A percentile compares a stretch with the other conserved stretches of the same genome.
Conservation (phyloP, 2,888 invertebrate species). For the Plebejus argus region DNA sequence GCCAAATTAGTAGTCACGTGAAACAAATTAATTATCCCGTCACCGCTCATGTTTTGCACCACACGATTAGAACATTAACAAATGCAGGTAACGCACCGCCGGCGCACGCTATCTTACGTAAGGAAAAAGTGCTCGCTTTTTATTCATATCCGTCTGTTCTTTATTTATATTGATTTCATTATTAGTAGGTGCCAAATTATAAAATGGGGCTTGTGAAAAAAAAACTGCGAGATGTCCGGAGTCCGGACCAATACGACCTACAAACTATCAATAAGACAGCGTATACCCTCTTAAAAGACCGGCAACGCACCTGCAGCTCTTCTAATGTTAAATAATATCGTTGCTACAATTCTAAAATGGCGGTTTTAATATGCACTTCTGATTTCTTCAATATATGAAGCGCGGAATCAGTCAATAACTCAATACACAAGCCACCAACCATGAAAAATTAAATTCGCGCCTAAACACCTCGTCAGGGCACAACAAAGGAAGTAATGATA, state of each 20-base stretch:
- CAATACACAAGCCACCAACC: background rate
- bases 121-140: conserved; percentile 40
- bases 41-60: conserved; percentile 29
- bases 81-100: conserved; percentile 41
- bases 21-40: background rate
- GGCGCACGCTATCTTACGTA: conserved; percentile 45
- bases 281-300: no score
- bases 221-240: background rate
- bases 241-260: no score
- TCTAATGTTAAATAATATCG: no score
- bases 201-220: background rate
- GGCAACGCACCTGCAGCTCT: no score
- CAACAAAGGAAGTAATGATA: conserved; percentile 25
- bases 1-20: background rate
- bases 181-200: background rate
- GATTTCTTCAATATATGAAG: background rate
- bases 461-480: conserved; percentile 5
- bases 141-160: conserved; percentile 37
- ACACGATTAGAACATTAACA: conserved; percentile 35
- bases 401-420: background rate
- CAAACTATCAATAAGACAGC: no score
- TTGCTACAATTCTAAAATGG: no score
- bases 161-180: conserved; percentile 23
- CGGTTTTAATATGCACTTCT: no score
- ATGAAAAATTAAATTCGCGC: background rate